Conservation (phyloP, 2,113 vertebrate genomes). For the Perccottus glenii region DNA sequence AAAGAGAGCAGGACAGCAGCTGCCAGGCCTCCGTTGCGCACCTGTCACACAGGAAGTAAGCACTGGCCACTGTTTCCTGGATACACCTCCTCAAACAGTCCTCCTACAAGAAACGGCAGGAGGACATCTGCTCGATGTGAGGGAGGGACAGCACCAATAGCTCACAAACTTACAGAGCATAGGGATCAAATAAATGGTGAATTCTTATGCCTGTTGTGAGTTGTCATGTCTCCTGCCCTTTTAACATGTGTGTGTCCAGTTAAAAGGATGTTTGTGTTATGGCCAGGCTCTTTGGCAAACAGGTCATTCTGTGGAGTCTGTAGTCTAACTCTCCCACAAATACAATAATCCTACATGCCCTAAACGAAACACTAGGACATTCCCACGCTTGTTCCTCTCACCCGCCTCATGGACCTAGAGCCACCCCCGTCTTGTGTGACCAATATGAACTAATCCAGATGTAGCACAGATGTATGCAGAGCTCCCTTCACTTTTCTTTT, state of each 20-base stretch:
- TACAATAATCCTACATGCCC: slow-evolving; percentile 60
- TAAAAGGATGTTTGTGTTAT: slow-evolving; percentile 76
- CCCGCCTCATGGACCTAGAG: slow-evolving; percentile 2
- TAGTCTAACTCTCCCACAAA: slow-evolving; percentile 70
- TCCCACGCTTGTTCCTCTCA: slow-evolving; percentile 68
- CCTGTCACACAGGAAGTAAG: slow-evolving; percentile 85
- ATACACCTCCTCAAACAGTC: slow-evolving; percentile 79
- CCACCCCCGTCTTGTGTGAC: slow-evolving; percentile 40
- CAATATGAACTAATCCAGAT: slow-evolving; percentile 71
- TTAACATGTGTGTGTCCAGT: slow-evolving; percentile 22
- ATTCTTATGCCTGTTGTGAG: not conserved
- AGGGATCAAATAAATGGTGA: not conserved
- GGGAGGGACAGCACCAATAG: slow-evolving; percentile 31
- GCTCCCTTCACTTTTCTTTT: slow-evolving; percentile 23
- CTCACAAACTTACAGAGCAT: slow-evolving; percentile 23
- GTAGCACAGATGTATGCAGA: slow-evolving; percentile 54
- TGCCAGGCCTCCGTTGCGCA: slow-evolving; percentile 79
- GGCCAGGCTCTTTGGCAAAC: slow-evolving; percentile 63
- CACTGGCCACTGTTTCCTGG: slow-evolving; percentile 80
- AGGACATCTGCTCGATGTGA: slow-evolving; percentile 60
- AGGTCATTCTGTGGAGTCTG: slow-evolving; percentile 68
- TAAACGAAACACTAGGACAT: slow-evolving; percentile 64
- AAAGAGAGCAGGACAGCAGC: slow-evolving; percentile 76
- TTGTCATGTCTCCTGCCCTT: slow-evolving; percentile 26
- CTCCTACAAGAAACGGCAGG: slow-evolving; percentile 61